Percentiles rank a stretch among this genome's conserved stretches.
Conservation (phyloP, 2,113 vertebrate genomes). For the Glaucidium brasilianum region DNA sequence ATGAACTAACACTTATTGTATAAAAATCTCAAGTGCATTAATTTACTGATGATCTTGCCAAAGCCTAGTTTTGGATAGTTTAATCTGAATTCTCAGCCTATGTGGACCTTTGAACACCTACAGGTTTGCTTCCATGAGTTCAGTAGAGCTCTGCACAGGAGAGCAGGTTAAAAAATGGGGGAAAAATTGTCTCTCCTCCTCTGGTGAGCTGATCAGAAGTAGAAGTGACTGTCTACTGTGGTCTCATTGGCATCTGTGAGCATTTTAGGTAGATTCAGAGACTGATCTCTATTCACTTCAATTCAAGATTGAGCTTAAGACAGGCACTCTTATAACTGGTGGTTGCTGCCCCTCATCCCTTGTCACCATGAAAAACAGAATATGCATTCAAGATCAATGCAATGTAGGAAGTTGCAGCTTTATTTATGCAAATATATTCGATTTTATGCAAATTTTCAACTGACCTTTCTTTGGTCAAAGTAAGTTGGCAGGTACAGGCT, state of each 20-base stretch:
- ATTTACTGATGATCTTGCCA: not conserved
- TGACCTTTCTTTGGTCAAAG: conserved; percentile 25
- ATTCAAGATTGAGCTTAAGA: not conserved
- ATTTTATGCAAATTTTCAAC: conserved; percentile 12
- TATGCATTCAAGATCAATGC: not conserved
- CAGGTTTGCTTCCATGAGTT: not conserved
- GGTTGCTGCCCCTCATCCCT: not conserved
- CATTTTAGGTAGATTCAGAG: not conserved
- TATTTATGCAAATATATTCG: conserved; percentile 36
- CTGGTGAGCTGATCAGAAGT: not conserved
- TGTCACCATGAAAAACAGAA: not conserved
- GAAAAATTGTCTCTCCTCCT: accelerated
- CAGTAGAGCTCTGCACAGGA: not conserved
- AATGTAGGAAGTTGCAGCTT: not conserved
- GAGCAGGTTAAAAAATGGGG: not conserved
- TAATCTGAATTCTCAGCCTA: not conserved
- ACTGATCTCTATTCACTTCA: not conserved
- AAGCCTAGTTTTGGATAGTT: not conserved
- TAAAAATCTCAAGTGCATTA: not conserved
- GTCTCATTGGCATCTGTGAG: not conserved
- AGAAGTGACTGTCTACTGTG: not conserved
- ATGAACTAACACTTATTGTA: not conserved
- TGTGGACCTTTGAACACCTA: not conserved
- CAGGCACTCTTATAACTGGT: not conserved
- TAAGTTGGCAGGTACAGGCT: not conserved